Percentiles rank a stretch among this genome's conserved stretches.
phyloP scores from a whole-genome alignment of 2,113 vertebrate species.

The Apus apus region DNA sequence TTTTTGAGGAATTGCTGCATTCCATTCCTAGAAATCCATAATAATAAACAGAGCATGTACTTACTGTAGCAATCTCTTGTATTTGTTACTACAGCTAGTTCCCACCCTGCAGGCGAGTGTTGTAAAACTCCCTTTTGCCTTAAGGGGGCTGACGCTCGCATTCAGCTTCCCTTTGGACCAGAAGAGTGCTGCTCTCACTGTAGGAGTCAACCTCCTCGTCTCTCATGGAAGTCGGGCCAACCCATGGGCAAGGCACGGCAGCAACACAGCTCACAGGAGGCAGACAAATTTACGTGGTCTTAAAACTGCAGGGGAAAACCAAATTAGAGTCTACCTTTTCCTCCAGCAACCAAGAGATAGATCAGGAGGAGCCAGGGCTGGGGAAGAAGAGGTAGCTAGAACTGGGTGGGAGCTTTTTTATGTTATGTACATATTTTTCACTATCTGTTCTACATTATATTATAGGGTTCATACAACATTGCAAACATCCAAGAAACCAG shows the following conservation, averaged over 20 bases:
- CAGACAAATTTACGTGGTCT: background rate
- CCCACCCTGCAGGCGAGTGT: background rate
- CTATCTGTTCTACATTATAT: background rate
- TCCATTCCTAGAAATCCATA: background rate
- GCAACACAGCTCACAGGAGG: background rate
- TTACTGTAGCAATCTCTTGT: background rate
- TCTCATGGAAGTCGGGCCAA: background rate
- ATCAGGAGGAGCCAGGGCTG: too few relatives aligned
- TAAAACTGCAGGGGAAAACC: background rate
- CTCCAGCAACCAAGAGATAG: background rate
- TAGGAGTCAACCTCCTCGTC: background rate
- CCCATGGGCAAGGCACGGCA: background rate
- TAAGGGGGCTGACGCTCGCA: background rate
- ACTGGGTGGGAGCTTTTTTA: background rate
- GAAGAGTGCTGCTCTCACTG: background rate
- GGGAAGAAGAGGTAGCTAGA: background rate
- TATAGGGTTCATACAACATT: background rate
- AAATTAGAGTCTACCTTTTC: background rate
- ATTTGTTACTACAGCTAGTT: background rate
- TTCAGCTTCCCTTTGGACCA: background rate
- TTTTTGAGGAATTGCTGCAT: background rate
- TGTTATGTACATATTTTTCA: background rate
- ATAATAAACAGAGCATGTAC: background rate
- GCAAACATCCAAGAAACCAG: background rate
- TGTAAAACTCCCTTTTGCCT: background rate